phyloP scores from a whole-genome alignment of 1,140 invertebrate species.

The Macrotrachela quadricornifera region DNA sequence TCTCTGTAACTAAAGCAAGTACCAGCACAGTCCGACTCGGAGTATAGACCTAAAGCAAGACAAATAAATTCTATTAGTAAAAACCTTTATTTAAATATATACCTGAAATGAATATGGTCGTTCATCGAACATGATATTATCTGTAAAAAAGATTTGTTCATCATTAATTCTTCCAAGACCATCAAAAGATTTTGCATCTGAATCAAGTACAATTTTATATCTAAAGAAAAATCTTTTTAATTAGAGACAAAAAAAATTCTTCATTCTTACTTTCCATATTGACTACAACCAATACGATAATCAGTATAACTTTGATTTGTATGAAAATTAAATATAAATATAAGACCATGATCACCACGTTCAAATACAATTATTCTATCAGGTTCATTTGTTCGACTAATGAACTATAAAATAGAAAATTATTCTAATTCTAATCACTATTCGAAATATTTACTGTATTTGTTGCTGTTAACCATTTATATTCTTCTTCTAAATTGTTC shows the following conservation, averaged over 20 bases:
- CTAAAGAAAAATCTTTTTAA: slow-evolving; percentile 14
- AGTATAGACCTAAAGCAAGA: no score
- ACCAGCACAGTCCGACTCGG: no score
- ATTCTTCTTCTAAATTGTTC: slow-evolving; percentile 63
- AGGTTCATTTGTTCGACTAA: slow-evolving; percentile 78
- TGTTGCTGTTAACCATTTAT: slow-evolving; percentile 52
- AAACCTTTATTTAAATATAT: no score
- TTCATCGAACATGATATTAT: no score
- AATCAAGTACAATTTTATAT: slow-evolving; percentile 55
- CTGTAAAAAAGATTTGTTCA: no score
- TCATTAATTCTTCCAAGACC: slow-evolving; percentile 57
- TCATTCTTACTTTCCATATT: slow-evolving; percentile 41
- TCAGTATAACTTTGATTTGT: slow-evolving; percentile 71
- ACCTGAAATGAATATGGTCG: no score
- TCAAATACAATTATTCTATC: slow-evolving; percentile 93
- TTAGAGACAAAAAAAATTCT: slow-evolving; percentile 3
- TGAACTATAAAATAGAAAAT: slow-evolving; percentile 36
- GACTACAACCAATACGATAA: slow-evolving; percentile 61
- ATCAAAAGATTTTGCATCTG: slow-evolving; percentile 55
- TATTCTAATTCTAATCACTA: background rate
- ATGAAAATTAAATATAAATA: slow-evolving; percentile 96
- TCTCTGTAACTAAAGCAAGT: no score
- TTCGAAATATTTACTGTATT: background rate
- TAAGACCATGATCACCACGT: slow-evolving; percentile 46
- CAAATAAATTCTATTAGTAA: no score